phyloP scores from a whole-genome alignment of 2,888 invertebrate genomes.

The Limnephilus rhombicus region DNA sequence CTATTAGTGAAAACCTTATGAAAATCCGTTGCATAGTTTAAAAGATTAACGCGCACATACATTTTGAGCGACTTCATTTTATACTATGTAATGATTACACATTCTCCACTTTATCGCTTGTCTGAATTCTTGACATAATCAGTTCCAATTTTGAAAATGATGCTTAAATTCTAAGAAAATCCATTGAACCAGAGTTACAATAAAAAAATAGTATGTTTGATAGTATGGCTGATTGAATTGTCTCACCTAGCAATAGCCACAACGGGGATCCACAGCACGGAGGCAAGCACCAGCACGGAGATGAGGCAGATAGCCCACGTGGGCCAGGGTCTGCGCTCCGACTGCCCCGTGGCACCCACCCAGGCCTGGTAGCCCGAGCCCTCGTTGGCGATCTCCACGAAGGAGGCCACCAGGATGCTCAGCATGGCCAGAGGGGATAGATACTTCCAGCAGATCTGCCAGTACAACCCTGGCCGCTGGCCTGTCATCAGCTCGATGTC shows the following conservation, averaged over 20 bases:
- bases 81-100: too few species aligned
- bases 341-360: slow-evolving; percentile 85
- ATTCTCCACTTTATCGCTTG: too few species aligned
- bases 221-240: background rate
- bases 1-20: too few species aligned
- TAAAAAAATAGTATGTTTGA: too few species aligned
- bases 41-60: too few species aligned
- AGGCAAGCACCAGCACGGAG: slow-evolving; percentile 84
- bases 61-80: too few species aligned
- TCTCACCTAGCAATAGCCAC: slow-evolving; percentile 87
- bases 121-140: too few species aligned
- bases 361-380: slow-evolving; percentile 93
- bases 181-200: too few species aligned
- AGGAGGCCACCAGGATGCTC: slow-evolving; percentile 89
- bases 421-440: slow-evolving; percentile 93
- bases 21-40: too few species aligned
- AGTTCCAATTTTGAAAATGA: too few species aligned
- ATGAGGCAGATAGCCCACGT: slow-evolving; percentile 89
- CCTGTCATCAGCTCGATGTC: slow-evolving; percentile 98
- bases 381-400: slow-evolving; percentile 87
- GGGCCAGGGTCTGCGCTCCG: slow-evolving; percentile 91
- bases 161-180: too few species aligned
- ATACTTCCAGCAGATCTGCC: slow-evolving; percentile 97
- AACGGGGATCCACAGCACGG: slow-evolving; percentile 92
- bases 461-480: slow-evolving; percentile 90